Base-by-base conservation (phyloP, 2,888 invertebrate genomes). In the Phlogophora meticulosa region DNA sequence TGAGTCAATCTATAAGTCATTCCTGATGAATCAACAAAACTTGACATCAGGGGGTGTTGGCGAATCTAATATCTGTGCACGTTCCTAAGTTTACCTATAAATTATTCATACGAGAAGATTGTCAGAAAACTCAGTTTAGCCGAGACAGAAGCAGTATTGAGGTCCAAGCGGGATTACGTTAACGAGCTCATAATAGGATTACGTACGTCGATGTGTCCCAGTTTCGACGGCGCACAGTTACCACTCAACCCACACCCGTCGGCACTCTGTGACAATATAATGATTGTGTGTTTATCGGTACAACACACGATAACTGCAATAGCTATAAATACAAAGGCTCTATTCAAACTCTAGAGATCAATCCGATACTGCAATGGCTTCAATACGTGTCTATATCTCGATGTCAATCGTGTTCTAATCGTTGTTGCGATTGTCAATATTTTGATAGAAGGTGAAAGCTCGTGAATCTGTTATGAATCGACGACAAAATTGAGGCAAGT, bases 151-250 rank as follows among this genome's bases (percentile, higher is more conserved):
- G 81, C 84, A 81, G 86, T 87, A 91, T 89, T 86, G 83, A 86
- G 91, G 88, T 89, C 88, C 85, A 85, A 86, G 85, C 84, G 82
- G 91, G 92, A 94, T 94, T 91, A 91, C 88, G 91, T 91, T 94
- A 94, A 94, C 94, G 92, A 94, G 93, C 88, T 91, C 91, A 88
- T 94, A 95, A 94, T 94, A 92, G 92, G 94, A 95, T 95, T 94
- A 94, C 91, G 89, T 90, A 90, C 90, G 86, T 85, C 86, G 83
- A 89, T 84, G 89, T 89, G 94, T 89, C 92, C 95, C 91, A 94
- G 92, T 93, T 94, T 85, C 86, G 72, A 79, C 73, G 85, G 79
- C 78, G 87, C 87, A 91, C 93, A 91, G 93, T 91, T 93, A 93
- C 88, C 79, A 74, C 72, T 81, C 88, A 85, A 87, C 92, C 92